phyloP scores from a whole-genome alignment of 1,140 invertebrate genomes.

The Apolygus lucorum region DNA sequence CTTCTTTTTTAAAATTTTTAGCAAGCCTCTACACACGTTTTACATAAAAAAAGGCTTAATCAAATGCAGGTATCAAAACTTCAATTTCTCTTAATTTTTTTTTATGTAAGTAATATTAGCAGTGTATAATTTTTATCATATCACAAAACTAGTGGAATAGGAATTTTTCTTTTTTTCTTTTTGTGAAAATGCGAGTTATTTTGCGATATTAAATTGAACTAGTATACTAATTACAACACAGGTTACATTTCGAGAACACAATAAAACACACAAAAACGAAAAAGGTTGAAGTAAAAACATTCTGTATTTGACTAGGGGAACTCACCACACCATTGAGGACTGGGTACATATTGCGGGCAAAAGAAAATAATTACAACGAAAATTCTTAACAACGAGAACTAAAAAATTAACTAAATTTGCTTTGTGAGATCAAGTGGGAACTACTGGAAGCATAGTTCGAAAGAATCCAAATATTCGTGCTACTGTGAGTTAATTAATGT shows the following conservation, averaged over 20 bases:
- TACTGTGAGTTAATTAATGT: background rate
- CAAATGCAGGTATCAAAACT: slow-evolving; percentile 37
- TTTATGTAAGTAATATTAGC: slow-evolving; percentile 30
- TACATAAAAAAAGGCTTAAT: slow-evolving; percentile 32
- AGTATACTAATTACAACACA: slow-evolving; percentile 26
- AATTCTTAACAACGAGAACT: slow-evolving; percentile 22
- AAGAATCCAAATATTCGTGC: slow-evolving; percentile 22
- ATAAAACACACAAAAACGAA: slow-evolving; percentile 31
- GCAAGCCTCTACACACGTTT: slow-evolving; percentile 32
- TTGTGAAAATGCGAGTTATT: slow-evolving; percentile 26
- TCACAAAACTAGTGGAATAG: slow-evolving; percentile 35
- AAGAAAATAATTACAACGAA: slow-evolving; percentile 23
- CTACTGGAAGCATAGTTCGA: slow-evolving; percentile 20
- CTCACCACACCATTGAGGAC: slow-evolving; percentile 35
- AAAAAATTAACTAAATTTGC: slow-evolving; percentile 24
- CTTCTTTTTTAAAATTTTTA: slow-evolving; percentile 25
- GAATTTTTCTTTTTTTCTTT: slow-evolving; percentile 29
- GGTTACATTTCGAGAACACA: slow-evolving; percentile 28
- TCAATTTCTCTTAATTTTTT: slow-evolving; percentile 29
- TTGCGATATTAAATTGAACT: slow-evolving; percentile 22
- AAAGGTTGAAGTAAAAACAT: slow-evolving; percentile 24
- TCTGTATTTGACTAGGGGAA: slow-evolving; percentile 36
- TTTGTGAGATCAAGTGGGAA: slow-evolving; percentile 28
- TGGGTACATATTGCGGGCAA: slow-evolving; percentile 28
- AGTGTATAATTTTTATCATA: slow-evolving; percentile 34